Evolutionary conservation across 2,113 vertebrate species (phyloP).

Genomic region (Hippocampus abdominalis): DNA sequence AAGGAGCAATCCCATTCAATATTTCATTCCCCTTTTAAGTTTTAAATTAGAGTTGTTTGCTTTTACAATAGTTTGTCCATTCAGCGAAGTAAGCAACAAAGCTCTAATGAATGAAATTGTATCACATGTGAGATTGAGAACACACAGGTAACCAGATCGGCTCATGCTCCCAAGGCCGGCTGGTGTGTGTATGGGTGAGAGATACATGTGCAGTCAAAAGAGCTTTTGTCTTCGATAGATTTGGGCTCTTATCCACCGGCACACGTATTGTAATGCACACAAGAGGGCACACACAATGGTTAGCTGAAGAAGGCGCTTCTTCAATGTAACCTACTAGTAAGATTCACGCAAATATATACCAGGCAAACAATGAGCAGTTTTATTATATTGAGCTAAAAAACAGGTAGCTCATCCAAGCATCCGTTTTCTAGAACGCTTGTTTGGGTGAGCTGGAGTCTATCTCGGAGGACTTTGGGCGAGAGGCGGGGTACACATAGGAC

Average conservation of each 20-base stretch:
- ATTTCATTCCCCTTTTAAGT: neutral
- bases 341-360: neutral
- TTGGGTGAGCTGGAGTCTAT: neutral
- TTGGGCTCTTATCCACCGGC: slow-evolving; percentile 23
- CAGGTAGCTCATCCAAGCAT: neutral
- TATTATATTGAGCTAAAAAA: neutral
- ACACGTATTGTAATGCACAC: neutral
- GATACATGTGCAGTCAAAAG: slow-evolving; percentile 51
- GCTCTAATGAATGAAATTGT: slow-evolving; percentile 14
- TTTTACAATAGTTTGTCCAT: neutral
- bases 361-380: neutral
- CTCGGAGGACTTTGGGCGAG: neutral
- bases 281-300: neutral
- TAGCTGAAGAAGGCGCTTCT: neutral
- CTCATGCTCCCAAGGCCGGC: slow-evolving; percentile 44
- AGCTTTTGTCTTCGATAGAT: slow-evolving; percentile 55
- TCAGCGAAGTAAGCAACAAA: slow-evolving; percentile 12
- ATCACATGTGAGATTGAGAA: slow-evolving; percentile 18
- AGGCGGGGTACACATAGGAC: neutral
- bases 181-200: slow-evolving; percentile 31
- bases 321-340: neutral
- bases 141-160: slow-evolving; percentile 48
- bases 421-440: neutral
- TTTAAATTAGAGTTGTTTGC: neutral
- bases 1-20: neutral